Evolutionary conservation across 2,888 invertebrate genomes (phyloP).

Genomic region (Folsomia candida): DNA sequence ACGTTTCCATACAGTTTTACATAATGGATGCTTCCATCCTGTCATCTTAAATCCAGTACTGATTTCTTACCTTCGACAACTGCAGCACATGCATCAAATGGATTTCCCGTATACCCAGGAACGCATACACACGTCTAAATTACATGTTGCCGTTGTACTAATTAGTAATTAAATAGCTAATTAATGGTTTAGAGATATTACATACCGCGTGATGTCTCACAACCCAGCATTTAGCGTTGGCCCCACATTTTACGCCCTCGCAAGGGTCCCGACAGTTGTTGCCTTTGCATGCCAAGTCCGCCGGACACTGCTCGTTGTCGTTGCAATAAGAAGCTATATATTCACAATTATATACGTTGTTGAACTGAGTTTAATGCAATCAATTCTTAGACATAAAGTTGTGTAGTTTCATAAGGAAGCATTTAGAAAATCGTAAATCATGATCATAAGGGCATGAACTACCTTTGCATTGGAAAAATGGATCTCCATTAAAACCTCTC

Average conservation of each 20-base stretch:
- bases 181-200: neutral
- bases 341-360: neutral
- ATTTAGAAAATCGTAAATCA: neutral
- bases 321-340: conserved; percentile 46
- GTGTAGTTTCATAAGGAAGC: neutral
- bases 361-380: neutral
- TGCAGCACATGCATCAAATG: conserved; percentile 49
- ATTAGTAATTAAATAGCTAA: no score
- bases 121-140: conserved; percentile 42
- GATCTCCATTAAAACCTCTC: conserved; percentile 50
- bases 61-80: conserved; percentile 45
- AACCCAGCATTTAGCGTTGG: conserved; percentile 50
- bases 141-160: neutral
- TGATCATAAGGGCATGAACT: neutral
- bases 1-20: neutral
- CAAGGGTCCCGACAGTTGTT: conserved; percentile 48
- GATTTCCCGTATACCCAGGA: conserved; percentile 49
- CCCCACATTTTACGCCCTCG: conserved; percentile 48
- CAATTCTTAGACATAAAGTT: neutral
- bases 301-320: conserved; percentile 50
- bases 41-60: neutral
- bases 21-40: neutral
- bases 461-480: conserved; percentile 50
- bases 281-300: conserved; percentile 48
- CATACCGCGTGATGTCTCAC: conserved; percentile 45